Percentiles rank a stretch among this genome's conserved stretches.
Conservation (phyloP, 2,113 vertebrate genomes). For the Argyrosomus japonicus region DNA sequence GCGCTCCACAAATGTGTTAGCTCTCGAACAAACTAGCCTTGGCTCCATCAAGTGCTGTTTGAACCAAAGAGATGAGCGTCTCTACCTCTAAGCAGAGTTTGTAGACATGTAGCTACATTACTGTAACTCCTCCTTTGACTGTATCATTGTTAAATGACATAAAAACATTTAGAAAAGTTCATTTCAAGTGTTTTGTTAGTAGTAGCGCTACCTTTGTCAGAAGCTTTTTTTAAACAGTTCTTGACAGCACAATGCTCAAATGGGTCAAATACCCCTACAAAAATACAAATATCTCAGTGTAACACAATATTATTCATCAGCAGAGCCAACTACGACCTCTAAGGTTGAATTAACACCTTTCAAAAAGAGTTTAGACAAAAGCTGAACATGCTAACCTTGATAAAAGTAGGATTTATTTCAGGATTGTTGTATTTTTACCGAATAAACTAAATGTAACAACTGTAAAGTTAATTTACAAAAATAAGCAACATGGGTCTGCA, state of each 20-base stretch:
- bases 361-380: background rate
- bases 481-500: background rate
- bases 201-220: no score
- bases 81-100: no score
- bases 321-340: no score
- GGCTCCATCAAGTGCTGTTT: no score
- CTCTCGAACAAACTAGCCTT: background rate
- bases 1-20: background rate
- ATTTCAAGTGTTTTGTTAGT: background rate
- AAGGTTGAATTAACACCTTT: background rate
- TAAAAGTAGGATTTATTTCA: no score
- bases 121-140: no score
- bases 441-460: background rate
- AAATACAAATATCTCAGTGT: background rate
- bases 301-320: no score
- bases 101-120: no score
- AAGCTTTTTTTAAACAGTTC: background rate
- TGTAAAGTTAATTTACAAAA: background rate
- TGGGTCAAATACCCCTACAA: background rate
- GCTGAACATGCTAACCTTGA: background rate
- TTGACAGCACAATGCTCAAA: background rate
- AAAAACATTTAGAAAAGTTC: background rate
- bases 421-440: background rate
- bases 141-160: background rate
- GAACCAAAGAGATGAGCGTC: no score